Base-by-base conservation (phyloP, 2,888 invertebrate species). In the Chrysomela aeneicollis region DNA sequence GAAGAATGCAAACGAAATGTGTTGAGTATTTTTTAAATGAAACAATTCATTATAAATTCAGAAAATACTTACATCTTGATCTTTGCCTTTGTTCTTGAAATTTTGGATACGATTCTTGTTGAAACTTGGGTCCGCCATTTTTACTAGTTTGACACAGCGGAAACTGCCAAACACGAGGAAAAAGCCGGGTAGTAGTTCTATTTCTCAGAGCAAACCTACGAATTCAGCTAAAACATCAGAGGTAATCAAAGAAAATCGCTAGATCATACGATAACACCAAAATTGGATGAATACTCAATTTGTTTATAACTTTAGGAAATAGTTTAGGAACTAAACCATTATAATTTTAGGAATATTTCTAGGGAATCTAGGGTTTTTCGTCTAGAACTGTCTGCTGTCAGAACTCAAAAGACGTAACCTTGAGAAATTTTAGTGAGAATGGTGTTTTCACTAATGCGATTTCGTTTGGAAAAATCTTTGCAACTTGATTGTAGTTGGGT, bases 21-120 rank as follows among this genome's bases (percentile, higher is more conserved):
- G 35, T 35, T 2, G 6, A 26, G 26, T 26, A 6, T 3, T 26
- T 26, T 26, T 26, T 26, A 26, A 26, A 26, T 26, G 3, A 26
- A 5, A 26, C 26, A 6, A 26, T 26, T 26, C 26, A 26, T 5
- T 26, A 26, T 26, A 6, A 26, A 26, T 26, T 26, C 26, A 26
- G 4, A 58, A 59, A 67, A 67, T 84, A 91, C 94, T 92, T 88
- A 97, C 97, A 87, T 98, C 98, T 85, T 95, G 95, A 88, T 98
- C 98, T 88, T 98, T 98, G 82, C 98, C 98, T 88, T 95, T 95
- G 89, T 98, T 98, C 91, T 98, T 98, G 86, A 96, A 97, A 84
- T 90, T 93, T 85, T 93, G 92, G 88, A 94, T 90, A 86, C 95
- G 92, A 88, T 90, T 92, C 88, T 91, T 91, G 86, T 86, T 87